Base-by-base conservation (phyloP, 1,140 invertebrate genomes). In the Drosophila micromelanica region DNA sequence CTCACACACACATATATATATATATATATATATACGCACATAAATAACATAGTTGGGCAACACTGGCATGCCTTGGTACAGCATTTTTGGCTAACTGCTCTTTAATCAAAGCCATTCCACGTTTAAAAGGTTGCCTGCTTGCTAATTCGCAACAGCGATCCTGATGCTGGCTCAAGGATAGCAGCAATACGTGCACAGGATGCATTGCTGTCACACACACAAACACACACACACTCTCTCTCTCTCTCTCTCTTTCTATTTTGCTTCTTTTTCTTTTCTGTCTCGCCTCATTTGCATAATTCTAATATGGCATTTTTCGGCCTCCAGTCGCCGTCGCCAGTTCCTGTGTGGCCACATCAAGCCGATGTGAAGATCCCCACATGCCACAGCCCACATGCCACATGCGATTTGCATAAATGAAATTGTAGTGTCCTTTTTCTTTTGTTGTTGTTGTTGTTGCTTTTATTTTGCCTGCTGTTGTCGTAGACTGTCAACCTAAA, bases 261-360 rank as follows among this genome's bases (percentile, higher is more conserved):
- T 27, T 3, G 0, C 4, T 27, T 2, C 5, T 43, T 49, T 27
- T 27, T 17, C 5, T 11, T 42, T 30, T 12, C 9, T 60, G 8
- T 32, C 55, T 40, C 9, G 27, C 37, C 81, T 82, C 64, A 89
- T 89, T 89, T 89, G 85, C 84, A 89, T 89, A 89, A 89, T 89
- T 89, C 85, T 80, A 84, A 90, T 89, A 90, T 90, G 79, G 73
- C 80, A 82, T 80, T 89, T 86, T 80, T 86, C n/a, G 67, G 43
- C 54, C 54, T 59, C 32, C 48, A 45, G 35, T 69, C 27, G 35
- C 61, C 27, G 52, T 20, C 51, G 60, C 2, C 60, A 45, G 27
- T 30, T 56, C 30, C 30, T 32, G 40, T 81, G 73, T 69, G 78
- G 72, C 78, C 62, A 71, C 67, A 49, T 56, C 49, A 73, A 46